Base-by-base conservation (phyloP, 2,113 vertebrate species). In the Callionymus lyra region DNA sequence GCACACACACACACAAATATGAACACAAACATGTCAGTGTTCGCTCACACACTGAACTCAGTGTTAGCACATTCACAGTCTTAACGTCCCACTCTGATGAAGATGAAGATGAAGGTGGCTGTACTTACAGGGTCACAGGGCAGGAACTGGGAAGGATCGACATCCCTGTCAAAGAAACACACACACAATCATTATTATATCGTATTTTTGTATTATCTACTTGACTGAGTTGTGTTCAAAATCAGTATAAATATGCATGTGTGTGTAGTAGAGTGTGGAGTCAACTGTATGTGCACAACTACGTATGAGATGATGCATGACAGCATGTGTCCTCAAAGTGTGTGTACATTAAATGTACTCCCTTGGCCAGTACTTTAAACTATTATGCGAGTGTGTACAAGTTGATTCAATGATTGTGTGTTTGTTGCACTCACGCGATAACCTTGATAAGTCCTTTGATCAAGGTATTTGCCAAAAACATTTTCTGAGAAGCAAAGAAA, bases 81-180 rank as follows among this genome's bases (percentile, higher is more conserved):
- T 9, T 6, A 38, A 10, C 36, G n/a, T 38, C 16, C 13, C 36
- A 38, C 16, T 38, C 6, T 14, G 36, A 27, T 27, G 12, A 9
- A 13, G 14, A 9, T 6, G 14, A 1, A 9, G 38, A 17, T 12
- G 9, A 18, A 9, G 21, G 12, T 3, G 11, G 12, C 4, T 11
- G 2, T 9, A 38, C 84, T 84, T 16, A 86, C 84, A 8, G 84
- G 82, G 9, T 58, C 50, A 37, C 82, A 80, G 0, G 77, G 57
- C 0, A 1, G 0, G 33, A 86, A 84, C 16, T 70, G 34, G 3
- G 6, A 0, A 0, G 69, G 65, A 38, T 85, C 74, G 34, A 83
- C 38, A 44, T 83, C 47, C 54, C 84, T 85, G 62, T 46, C 6
- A n/a, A 16, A 9, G 41, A 2, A 27, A 6, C 9, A 19, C 45